Percentiles rank a stretch among this genome's conserved stretches.
Conservation (phyloP, 2,797 vertebrate genomes). For the Anabas testudineus region DNA sequence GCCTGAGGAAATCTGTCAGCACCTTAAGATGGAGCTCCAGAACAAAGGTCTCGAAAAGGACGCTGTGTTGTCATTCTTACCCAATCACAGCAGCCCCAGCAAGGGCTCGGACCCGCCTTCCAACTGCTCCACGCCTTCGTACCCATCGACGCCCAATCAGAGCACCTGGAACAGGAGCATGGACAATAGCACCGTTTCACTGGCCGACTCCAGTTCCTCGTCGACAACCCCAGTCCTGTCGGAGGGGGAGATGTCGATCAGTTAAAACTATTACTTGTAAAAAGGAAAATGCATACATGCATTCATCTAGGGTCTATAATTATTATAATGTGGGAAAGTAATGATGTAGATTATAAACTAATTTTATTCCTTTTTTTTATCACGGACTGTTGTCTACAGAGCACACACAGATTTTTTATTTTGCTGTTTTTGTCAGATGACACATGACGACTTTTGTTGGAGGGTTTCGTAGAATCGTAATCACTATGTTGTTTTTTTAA, state of each 20-base stretch:
- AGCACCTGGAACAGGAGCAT: slow-evolving; percentile 70
- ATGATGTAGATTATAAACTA: slow-evolving; percentile 73
- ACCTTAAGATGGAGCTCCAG: slow-evolving; percentile 83
- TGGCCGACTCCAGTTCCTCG: slow-evolving; percentile 75
- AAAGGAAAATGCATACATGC: slow-evolving; percentile 40
- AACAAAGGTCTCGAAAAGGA: slow-evolving; percentile 76
- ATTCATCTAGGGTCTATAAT: slow-evolving; percentile 58
- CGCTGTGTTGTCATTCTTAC: slow-evolving; percentile 67
- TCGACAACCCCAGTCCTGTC: slow-evolving; percentile 77
- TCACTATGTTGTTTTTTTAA: slow-evolving; percentile 14
- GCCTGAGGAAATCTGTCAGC: slow-evolving; percentile 84
- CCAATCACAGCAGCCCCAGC: slow-evolving; percentile 80
- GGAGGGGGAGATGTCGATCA: slow-evolving; percentile 72
- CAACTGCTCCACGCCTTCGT: slow-evolving; percentile 84
- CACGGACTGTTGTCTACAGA: slow-evolving; percentile 62
- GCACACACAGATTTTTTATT: slow-evolving; percentile 63
- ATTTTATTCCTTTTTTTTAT: slow-evolving; percentile 75
- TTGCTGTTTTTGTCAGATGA: slow-evolving; percentile 51
- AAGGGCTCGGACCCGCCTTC: slow-evolving; percentile 82
- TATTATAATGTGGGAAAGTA: slow-evolving; percentile 64
- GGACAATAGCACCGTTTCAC: slow-evolving; percentile 76
- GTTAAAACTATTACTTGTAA: slow-evolving; percentile 58
- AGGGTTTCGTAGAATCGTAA: slow-evolving; percentile 47
- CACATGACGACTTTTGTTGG: slow-evolving; percentile 39
- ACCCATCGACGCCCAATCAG: slow-evolving; percentile 73